Evolutionary conservation across 2,797 vertebrate species (phyloP), one percentile per base, ranked within the genome.

Genomic region (Orientallactaga sibirica): DNA sequence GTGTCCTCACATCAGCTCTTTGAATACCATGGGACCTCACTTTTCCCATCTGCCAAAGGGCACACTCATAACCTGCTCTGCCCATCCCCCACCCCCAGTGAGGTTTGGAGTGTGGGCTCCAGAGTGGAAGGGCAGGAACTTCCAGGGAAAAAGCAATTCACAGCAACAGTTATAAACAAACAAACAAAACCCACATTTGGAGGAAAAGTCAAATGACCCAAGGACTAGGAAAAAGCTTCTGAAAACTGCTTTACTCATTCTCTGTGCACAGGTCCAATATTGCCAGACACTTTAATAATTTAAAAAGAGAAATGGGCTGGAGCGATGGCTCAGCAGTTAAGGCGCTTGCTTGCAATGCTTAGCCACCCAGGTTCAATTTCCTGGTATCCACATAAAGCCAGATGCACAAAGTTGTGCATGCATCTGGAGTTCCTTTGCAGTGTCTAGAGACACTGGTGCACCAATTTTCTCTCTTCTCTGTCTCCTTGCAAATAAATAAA

Each of bases 21-120:
- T 27, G 74, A 61, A 55, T 68, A 74, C 27, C n/a, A 11, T 2
- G 9, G 29, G 66, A 8, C 29, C 76, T 95, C 66, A 16, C 37
- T 80, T 64, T 93, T 68, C 37, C 84, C 81, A 20, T 66, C 41
- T 91, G 48, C 25, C 33, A 88, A 87, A n/a, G 52, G 76, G 52
- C 7, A 33, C 22, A 29, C 3, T 37, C 33, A 9, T 75, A 58
- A 12, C 55, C 55, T 3, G 12, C 33, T 18, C 37, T 25, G 4
- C 27, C 4, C 1, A 3, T 18, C 55, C 33, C 8, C 55, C 33
- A 27, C 78, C 27, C 66, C 16, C 33, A 71, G 2, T 2, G 14
- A 82, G 12, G 43, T 73, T 88, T 68, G 70, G 19, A 71, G 74
- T 37, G 43, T 67, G 55, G 75, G 22, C n/a, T 29, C 73, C n/a